Evolutionary conservation across 1,140 invertebrate genomes (phyloP).

Genomic region (Globodera ellingtonae): DNA sequence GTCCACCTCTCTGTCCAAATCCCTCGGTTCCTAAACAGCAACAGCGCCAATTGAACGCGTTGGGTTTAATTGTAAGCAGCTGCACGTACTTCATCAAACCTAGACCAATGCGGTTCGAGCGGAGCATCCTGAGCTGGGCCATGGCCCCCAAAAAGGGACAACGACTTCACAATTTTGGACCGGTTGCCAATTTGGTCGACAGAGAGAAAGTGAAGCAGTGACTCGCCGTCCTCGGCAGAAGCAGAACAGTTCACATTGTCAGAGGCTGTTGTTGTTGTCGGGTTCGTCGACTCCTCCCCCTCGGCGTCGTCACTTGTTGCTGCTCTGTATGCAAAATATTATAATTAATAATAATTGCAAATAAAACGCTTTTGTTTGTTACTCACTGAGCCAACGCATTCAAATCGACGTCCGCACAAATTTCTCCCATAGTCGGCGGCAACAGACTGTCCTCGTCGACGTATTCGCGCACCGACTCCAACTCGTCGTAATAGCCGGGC

Average conservation of each 20-base stretch:
- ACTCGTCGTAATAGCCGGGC: conserved; percentile 49
- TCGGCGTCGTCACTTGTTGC: too few species aligned
- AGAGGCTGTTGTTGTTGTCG: too few species aligned
- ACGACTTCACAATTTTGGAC: conserved; percentile 19
- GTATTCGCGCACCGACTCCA: conserved; percentile 44
- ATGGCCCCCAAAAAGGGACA: conserved; percentile 12
- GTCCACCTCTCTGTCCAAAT: conserved; percentile 24
- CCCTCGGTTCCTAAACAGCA: conserved; percentile 22
- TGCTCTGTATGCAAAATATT: too few species aligned
- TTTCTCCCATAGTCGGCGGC: conserved; percentile 35
- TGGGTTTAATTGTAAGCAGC: not conserved
- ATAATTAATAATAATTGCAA: not conserved
- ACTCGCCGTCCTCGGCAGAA: not conserved
- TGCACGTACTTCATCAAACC: conserved; percentile 33
- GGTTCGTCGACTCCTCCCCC: too few species aligned
- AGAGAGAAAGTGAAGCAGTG: conserved; percentile 13
- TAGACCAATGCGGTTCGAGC: conserved; percentile 37
- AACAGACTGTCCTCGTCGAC: conserved; percentile 34
- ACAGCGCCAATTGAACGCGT: not conserved
- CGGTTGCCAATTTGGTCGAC: conserved; percentile 19
- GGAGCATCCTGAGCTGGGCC: conserved; percentile 21
- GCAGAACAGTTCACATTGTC: not conserved
- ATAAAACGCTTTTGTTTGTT: conserved; percentile 8
- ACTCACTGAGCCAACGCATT: conserved; percentile 29
- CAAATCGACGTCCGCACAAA: conserved; percentile 28